Evolutionary conservation across 2,113 vertebrate species (phyloP).

Genomic region (Hemicordylus capensis): DNA sequence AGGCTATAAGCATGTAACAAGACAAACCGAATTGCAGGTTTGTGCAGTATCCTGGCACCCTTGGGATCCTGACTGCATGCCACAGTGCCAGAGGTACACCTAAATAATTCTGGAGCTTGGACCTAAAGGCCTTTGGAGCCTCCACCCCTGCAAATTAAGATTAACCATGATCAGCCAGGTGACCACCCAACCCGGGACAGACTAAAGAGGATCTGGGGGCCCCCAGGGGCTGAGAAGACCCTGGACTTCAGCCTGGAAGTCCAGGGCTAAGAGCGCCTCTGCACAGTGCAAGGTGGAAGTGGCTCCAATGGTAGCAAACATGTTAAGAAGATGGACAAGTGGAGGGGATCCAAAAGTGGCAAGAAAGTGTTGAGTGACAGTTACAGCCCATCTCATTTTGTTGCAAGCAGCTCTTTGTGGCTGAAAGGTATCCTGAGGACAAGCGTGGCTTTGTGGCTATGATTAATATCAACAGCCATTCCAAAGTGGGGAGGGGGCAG

Average conservation of each 20-base stretch:
- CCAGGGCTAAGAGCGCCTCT: too few species aligned
- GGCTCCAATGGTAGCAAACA: neutral
- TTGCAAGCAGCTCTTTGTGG: constrained; percentile 44
- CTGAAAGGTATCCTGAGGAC: constrained; percentile 51
- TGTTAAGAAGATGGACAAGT: neutral
- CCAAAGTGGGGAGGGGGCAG: constrained; percentile 53
- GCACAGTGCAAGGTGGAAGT: neutral
- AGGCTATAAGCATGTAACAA: neutral
- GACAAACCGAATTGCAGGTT: neutral
- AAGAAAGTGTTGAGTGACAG: neutral
- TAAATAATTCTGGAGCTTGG: too few species aligned
- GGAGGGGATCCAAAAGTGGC: neutral
- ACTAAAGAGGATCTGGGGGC: too few species aligned
- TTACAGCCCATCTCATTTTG: neutral
- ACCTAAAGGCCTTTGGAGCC: too few species aligned
- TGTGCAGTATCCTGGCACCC: neutral
- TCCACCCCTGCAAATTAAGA: too few species aligned
- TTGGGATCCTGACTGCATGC: too few species aligned
- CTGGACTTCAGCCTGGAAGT: too few species aligned
- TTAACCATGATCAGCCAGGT: too few species aligned
- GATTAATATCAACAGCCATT: constrained; percentile 66
- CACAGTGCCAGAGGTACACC: too few species aligned
- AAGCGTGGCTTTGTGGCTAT: constrained; percentile 58
- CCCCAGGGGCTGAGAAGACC: too few species aligned
- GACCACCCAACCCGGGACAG: too few species aligned